Conservation (phyloP, 1,140 invertebrate species). For the Microplitis mediator region DNA sequence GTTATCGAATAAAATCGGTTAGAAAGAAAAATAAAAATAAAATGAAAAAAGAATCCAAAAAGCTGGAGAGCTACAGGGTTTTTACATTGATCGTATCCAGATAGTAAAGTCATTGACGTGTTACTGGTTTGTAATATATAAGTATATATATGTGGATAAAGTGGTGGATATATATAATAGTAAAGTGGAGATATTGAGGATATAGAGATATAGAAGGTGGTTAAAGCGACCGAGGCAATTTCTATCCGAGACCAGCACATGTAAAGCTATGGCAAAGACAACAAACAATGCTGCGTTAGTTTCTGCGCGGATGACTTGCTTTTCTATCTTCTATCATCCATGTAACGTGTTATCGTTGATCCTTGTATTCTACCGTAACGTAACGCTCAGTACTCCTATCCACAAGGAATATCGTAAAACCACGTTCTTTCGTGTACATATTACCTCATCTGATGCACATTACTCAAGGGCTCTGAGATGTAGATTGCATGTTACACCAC, state of each 20-base stretch:
- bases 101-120: background rate
- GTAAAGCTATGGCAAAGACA: background rate
- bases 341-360: conserved; percentile 6
- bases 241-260: background rate
- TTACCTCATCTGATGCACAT: background rate
- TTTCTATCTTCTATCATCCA: no score
- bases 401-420: background rate
- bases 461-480: no score
- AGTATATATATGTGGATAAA: no score
- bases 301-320: conserved; percentile 9
- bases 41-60: background rate
- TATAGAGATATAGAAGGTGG: background rate
- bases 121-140: no score
- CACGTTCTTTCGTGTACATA: background rate
- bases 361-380: background rate
- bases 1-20: background rate
- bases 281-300: conserved; percentile 9
- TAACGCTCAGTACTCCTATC: no score
- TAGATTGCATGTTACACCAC: no score
- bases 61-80: background rate
- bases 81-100: background rate
- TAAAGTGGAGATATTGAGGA: background rate
- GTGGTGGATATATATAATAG: no score
- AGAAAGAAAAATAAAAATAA: background rate
- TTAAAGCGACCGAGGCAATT: conserved; percentile 7